phyloP scores from a whole-genome alignment of 2,113 vertebrate genomes.

The Gallinago undulata region DNA sequence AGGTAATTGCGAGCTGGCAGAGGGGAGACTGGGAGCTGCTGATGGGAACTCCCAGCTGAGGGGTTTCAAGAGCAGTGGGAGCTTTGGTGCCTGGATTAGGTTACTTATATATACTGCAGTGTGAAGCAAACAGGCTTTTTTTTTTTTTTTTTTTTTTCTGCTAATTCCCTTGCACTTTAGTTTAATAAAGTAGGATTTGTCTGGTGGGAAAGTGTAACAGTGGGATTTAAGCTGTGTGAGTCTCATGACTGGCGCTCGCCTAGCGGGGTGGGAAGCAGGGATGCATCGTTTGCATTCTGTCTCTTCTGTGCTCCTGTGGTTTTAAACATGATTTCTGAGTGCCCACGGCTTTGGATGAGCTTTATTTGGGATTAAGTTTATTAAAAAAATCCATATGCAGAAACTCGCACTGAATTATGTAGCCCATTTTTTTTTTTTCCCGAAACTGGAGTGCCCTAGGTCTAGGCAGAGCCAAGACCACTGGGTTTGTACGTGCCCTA shows the following conservation, averaged over 20 bases:
- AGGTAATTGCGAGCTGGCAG: conserved; percentile 14
- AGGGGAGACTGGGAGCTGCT: background rate
- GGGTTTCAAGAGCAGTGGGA: background rate
- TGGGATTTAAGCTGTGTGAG: conserved; percentile 11
- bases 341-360: background rate
- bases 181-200: conserved; percentile 40
- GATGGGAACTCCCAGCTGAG: conserved; percentile 23
- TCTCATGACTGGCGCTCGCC: conserved; percentile 13
- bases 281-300: background rate
- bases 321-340: background rate
- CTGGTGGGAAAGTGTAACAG: conserved; percentile 23
- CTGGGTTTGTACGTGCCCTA: background rate
- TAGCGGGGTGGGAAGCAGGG: background rate
- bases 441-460: fast-evolving
- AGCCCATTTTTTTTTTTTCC: background rate
- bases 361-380: background rate
- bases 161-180: conserved; percentile 37
- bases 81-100: background rate
- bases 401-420: background rate
- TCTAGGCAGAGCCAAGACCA: background rate
- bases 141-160: background rate
- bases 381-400: background rate
- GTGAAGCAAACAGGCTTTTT: background rate
- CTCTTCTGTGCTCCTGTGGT: background rate
- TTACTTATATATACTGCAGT: background rate